phyloP scores from a whole-genome alignment of 64 coral and sea anemone genomes.

The Porites australiensis region DNA sequence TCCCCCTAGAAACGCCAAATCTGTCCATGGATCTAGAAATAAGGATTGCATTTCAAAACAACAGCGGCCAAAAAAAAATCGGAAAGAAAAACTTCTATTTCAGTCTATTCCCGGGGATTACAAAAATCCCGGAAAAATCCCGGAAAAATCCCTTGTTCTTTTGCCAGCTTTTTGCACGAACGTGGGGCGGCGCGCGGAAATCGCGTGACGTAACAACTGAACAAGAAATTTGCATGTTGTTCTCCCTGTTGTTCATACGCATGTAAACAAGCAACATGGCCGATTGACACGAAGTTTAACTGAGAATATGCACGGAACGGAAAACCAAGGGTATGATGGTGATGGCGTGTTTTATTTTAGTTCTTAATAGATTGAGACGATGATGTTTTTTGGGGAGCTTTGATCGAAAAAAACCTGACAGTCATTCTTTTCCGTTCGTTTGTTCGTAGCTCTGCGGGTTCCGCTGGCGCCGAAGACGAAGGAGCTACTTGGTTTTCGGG shows the following conservation, averaged over 20 bases:
- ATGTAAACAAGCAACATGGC: slow-evolving; percentile 9
- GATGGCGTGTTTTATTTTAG: not conserved
- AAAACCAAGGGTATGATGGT: not conserved
- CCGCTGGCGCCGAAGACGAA: not conserved
- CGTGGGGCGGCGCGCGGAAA: too few relatives aligned
- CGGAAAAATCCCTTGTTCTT: too few relatives aligned
- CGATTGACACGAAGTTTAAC: not conserved
- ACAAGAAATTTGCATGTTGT: not conserved
- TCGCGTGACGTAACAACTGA: slow-evolving; percentile 27
- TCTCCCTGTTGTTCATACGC: not conserved
- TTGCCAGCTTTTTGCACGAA: too few relatives aligned
- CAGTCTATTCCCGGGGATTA: too few relatives aligned
- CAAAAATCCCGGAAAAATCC: too few relatives aligned
- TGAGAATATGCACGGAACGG: slow-evolving; percentile 11
- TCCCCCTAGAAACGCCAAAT: too few relatives aligned
- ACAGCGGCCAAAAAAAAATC: too few relatives aligned
- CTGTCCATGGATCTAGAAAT: too few relatives aligned
- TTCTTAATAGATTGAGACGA: not conserved
- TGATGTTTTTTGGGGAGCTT: not conserved
- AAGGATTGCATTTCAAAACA: too few relatives aligned
- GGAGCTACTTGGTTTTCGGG: slow-evolving; percentile 14
- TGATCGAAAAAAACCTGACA: not conserved
- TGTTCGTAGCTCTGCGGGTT: not conserved
- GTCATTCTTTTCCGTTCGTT: not conserved
- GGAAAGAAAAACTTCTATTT: too few relatives aligned